Conservation (phyloP, 1,140 invertebrate species). For the Brachionus rubens region DNA sequence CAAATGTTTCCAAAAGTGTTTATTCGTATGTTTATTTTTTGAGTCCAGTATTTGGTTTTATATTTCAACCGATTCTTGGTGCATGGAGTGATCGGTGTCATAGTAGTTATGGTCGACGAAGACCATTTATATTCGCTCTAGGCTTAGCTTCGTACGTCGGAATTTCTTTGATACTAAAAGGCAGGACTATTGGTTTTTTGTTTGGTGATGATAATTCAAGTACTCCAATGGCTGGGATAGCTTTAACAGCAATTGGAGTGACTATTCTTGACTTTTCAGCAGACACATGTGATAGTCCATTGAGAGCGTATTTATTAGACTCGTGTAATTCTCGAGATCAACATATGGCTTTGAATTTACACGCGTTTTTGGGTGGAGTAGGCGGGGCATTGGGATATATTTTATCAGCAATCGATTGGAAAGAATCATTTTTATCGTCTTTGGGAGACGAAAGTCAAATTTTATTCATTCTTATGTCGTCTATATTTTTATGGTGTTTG, state of each 20-base stretch:
- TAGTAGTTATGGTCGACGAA: constrained; percentile 54
- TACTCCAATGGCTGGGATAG: constrained; percentile 15
- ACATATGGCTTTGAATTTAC: constrained; percentile 23
- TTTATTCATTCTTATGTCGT: background rate
- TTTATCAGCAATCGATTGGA: constrained; percentile 32
- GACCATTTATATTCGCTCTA: constrained; percentile 61
- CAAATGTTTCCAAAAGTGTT: constrained; percentile 22
- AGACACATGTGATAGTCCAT: constrained; percentile 27
- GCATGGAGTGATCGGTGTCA: constrained; percentile 59
- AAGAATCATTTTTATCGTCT: background rate
- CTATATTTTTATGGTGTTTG: constrained; percentile 22
- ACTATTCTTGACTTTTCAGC: constrained; percentile 38
- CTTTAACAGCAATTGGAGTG: constrained; percentile 18
- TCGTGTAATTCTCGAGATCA: constrained; percentile 38
- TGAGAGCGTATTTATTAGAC: constrained; percentile 41
- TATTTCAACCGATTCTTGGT: constrained; percentile 61
- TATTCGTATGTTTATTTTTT: constrained; percentile 48
- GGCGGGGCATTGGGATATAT: constrained; percentile 27
- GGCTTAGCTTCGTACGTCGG: constrained; percentile 12
- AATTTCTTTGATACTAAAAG: constrained; percentile 16
- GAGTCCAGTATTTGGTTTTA: constrained; percentile 60
- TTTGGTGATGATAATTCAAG: background rate
- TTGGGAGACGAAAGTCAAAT: constrained; percentile 45
- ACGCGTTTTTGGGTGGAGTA: constrained; percentile 28
- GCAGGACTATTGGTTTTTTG: background rate